Evolutionary conservation across 2,888 invertebrate species (phyloP).

Genomic region (Ormyrus pomaceus): DNA sequence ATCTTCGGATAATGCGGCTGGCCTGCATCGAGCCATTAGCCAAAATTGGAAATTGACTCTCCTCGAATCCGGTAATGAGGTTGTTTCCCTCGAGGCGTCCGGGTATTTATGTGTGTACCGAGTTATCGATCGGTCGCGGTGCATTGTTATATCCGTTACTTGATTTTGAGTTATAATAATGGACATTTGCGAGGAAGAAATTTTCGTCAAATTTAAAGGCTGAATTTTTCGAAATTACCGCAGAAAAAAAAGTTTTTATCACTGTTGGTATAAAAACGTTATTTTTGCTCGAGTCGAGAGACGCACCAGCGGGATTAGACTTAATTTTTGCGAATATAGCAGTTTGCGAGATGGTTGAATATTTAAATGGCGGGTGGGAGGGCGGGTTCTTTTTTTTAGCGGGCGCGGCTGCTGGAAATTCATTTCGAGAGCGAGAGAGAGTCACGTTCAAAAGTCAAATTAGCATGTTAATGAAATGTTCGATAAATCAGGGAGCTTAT

Average conservation of each 20-base stretch:
- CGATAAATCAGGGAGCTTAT: conserved; percentile 64
- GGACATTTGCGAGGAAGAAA: not conserved
- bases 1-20: conserved; percentile 30
- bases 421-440: conserved; percentile 35
- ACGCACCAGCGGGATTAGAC: conserved; percentile 3
- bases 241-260: too few species aligned
- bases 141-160: not conserved
- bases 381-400: conserved; percentile 29
- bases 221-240: too few species aligned
- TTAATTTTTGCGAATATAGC: conserved; percentile 32
- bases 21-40: conserved; percentile 40
- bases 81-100: conserved; percentile 17
- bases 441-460: conserved; percentile 62
- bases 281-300: not conserved
- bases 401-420: conserved; percentile 33
- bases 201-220: not conserved
- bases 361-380: conserved; percentile 35
- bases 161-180: not conserved
- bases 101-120: conserved; percentile 24
- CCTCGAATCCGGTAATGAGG: conserved; percentile 49
- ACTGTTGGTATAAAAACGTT: not conserved
- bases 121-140: conserved; percentile 29
- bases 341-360: conserved; percentile 24
- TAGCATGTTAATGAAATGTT: conserved; percentile 68
- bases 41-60: conserved; percentile 52